These are phyloP conservation scores for Hydroisotoma schaefferi DNA, from an alignment of 2,888 invertebrate genomes.

Conservation along the genomic window DNA sequence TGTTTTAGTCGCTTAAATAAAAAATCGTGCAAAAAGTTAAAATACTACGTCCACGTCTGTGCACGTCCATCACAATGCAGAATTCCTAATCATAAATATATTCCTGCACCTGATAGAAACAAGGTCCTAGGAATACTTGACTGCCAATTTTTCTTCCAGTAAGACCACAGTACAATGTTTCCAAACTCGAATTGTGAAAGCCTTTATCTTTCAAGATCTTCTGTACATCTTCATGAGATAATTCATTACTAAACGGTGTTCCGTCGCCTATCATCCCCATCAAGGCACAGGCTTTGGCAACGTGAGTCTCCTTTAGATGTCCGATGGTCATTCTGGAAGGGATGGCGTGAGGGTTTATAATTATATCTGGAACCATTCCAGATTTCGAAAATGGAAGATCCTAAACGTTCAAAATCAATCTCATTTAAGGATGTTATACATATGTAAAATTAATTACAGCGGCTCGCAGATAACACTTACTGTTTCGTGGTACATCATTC, in stretches of 20 bases:
- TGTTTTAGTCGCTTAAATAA: constrained; percentile 56
- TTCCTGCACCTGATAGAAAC: constrained; percentile 57
- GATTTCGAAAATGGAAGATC: constrained; percentile 55
- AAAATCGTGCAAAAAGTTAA: neutral
- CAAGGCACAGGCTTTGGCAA: constrained; percentile 53
- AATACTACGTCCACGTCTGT: too few species aligned
- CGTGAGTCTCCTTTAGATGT: constrained; percentile 62
- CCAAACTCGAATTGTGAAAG: constrained; percentile 60
- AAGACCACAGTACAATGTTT: constrained; percentile 60
- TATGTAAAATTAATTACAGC: neutral
- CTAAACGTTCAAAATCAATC: too few species aligned
- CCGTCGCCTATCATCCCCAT: constrained; percentile 22
- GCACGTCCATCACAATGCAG: neutral
- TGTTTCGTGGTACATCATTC: constrained; percentile 59
- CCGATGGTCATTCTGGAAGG: constrained; percentile 64
- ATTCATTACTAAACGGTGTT: constrained; percentile 13
- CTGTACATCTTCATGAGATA: constrained; percentile 9
- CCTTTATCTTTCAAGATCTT: constrained; percentile 49
- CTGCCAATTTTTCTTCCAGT: constrained; percentile 60
- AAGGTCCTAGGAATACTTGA: constrained; percentile 55
- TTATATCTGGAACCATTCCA: constrained; percentile 61
- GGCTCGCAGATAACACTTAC: constrained; percentile 46
- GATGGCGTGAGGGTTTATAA: constrained; percentile 64
- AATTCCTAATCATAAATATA: neutral
- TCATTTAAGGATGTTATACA: too few species aligned